These are phyloP conservation scores for Prinia subflava DNA, from an alignment of 2,113 vertebrate species.

Conservation along the genomic window DNA sequence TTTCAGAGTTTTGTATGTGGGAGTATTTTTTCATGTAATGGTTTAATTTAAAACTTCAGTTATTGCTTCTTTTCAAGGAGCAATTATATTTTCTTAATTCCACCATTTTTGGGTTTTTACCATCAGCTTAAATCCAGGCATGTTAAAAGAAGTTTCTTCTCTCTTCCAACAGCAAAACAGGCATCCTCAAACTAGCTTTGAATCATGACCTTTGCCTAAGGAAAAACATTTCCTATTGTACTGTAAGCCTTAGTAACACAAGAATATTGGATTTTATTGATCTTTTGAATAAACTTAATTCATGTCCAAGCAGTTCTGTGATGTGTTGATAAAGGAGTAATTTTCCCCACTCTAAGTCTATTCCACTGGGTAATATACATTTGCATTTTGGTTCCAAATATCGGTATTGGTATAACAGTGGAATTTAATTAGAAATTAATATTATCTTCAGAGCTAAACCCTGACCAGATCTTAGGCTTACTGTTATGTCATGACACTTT, in stretches of 20 bases:
- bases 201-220: neutral
- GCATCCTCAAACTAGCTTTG: neutral
- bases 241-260: neutral
- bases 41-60: neutral
- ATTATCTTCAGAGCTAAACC: neutral
- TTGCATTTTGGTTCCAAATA: neutral
- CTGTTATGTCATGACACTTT: neutral
- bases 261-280: neutral
- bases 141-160: neutral
- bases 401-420: neutral
- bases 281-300: neutral
- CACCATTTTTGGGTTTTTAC: fast-evolving
- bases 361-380: neutral
- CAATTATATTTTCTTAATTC: neutral
- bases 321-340: neutral
- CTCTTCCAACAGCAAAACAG: fast-evolving
- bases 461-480: neutral
- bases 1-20: no score
- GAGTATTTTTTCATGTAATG: neutral
- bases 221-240: neutral
- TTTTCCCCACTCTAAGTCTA: neutral
- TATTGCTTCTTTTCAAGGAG: neutral
- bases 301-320: neutral
- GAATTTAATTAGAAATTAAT: neutral
- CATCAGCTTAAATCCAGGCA: neutral